Conservation (phyloP, 2,888 invertebrate species). For the Cryptocephalus moraei region DNA sequence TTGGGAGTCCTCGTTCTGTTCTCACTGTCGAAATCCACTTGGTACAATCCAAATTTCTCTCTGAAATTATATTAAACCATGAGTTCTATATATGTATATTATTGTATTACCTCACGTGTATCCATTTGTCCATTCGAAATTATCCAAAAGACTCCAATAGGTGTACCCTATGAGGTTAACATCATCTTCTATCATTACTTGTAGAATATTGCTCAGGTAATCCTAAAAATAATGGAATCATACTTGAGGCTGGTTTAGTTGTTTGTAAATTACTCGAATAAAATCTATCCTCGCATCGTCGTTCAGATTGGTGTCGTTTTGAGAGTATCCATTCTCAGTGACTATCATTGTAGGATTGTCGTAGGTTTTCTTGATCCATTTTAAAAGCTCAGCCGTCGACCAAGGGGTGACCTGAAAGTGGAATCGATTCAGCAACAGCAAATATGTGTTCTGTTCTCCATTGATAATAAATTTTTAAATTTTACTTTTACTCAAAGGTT, state of each 20-base stretch:
- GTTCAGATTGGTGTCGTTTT: constrained; percentile 13
- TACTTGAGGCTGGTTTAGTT: too few species aligned
- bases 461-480: too few species aligned
- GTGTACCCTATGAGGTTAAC: constrained; percentile 19
- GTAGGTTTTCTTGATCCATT: constrained; percentile 28
- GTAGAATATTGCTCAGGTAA: constrained; percentile 12
- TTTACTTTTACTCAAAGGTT: too few species aligned
- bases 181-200: constrained; percentile 15
- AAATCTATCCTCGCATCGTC: constrained; percentile 12
- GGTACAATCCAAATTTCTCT: constrained; percentile 5
- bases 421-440: too few species aligned
- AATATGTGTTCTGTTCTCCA: too few species aligned
- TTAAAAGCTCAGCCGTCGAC: constrained; percentile 44
- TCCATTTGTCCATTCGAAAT: constrained; percentile 20
- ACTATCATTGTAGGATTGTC: constrained; percentile 43
- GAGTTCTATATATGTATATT: too few species aligned
- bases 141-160: constrained; percentile 21
- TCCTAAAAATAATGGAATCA: constrained; percentile 6
- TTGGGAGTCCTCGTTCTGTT: constrained; percentile 2
- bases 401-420: constrained; percentile 41
- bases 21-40: background rate
- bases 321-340: constrained; percentile 48
- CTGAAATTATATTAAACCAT: constrained; percentile 2
- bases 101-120: constrained; percentile 11
- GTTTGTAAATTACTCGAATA: constrained; percentile 5